Evolutionary conservation across 2,888 invertebrate species (phyloP).

Genomic region (Apodemia zela): DNA sequence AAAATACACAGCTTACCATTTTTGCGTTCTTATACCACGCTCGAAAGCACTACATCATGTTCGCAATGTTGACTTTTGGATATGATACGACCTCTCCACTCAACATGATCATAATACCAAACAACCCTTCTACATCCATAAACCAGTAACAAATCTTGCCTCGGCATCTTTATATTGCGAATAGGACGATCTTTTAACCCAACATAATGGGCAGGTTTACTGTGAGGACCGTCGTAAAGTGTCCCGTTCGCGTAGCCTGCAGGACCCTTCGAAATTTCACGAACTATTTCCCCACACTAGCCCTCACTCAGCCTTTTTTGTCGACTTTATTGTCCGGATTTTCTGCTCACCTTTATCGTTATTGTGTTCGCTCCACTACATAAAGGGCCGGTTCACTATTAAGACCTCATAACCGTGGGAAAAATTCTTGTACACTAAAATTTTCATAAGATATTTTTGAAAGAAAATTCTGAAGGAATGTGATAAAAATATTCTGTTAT

Average conservation of each 20-base stretch:
- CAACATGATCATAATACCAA: conserved; percentile 76
- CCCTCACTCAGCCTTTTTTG: conserved; percentile 72
- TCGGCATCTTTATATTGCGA: conserved; percentile 78
- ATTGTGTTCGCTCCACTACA: conserved; percentile 77
- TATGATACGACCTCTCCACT: conserved; percentile 61
- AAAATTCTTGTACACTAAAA: conserved; percentile 36
- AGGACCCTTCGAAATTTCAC: conserved; percentile 75
- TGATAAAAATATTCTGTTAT: too few relatives aligned
- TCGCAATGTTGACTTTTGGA: conserved; percentile 75
- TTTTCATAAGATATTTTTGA: conserved; percentile 1
- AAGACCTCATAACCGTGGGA: conserved; percentile 80
- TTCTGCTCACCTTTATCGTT: conserved; percentile 78
- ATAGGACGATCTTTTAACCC: conserved; percentile 75
- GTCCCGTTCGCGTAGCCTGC: conserved; percentile 58
- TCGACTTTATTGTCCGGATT: conserved; percentile 78
- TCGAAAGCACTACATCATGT: conserved; percentile 65
- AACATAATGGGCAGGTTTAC: conserved; percentile 78
- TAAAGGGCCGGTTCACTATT: conserved; percentile 74
- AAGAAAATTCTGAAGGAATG: background rate
- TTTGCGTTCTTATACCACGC: conserved; percentile 56
- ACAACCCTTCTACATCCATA: conserved; percentile 77
- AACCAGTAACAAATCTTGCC: conserved; percentile 76
- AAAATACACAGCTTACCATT: conserved; percentile 46
- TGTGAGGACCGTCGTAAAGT: conserved; percentile 76
- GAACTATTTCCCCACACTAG: conserved; percentile 78